These are phyloP conservation scores for Onychostoma macrolepis DNA, from an alignment of 2,113 vertebrate species.

Conservation along the genomic window DNA sequence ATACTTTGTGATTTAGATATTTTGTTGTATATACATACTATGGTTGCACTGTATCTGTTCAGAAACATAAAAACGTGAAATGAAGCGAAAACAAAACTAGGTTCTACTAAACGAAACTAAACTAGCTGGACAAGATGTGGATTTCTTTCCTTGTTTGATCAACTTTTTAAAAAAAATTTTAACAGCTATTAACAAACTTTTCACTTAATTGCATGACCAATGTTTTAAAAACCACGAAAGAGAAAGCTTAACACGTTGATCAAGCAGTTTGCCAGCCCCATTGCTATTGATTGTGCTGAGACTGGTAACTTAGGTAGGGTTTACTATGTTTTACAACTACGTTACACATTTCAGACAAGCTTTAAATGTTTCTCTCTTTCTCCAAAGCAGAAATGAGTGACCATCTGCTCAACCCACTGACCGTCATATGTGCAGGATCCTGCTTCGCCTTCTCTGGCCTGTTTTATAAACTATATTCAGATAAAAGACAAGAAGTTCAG, in stretches of 20 bases:
- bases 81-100: neutral
- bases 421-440: conserved; percentile 70
- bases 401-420: conserved; percentile 60
- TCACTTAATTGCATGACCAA: no score
- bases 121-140: neutral
- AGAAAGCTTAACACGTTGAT: neutral
- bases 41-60: neutral
- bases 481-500: conserved; percentile 69
- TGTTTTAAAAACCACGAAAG: neutral
- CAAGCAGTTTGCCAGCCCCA: neutral
- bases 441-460: conserved; percentile 74
- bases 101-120: neutral
- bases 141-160: neutral
- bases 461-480: conserved; percentile 72
- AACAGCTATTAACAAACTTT: neutral
- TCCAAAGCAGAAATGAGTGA: conserved; percentile 69
- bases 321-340: neutral
- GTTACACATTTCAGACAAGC: neutral
- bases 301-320: neutral
- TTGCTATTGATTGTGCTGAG: neutral
- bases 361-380: neutral
- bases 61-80: neutral
- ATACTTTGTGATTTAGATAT: neutral
- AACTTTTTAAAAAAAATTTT: neutral
- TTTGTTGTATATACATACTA: neutral